A percentile compares a stretch with the other conserved stretches of the same genome.
Evolutionary conservation across 2,113 vertebrate genomes (phyloP).

Genomic region (Equus quagga): DNA sequence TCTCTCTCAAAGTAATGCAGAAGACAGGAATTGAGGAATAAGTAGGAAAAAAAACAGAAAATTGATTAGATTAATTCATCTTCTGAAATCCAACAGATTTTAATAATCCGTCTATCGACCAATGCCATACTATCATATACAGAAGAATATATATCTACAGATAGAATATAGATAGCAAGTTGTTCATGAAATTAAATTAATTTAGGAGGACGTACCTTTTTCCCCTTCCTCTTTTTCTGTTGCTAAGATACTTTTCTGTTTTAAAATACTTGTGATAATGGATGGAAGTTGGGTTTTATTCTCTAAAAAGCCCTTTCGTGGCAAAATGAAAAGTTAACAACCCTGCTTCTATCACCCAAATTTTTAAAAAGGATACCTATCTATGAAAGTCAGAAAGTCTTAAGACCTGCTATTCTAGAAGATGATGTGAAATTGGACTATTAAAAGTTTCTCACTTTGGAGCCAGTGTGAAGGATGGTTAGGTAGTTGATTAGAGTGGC

Average conservation of each 20-base stretch:
- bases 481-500: neutral
- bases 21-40: slow-evolving; percentile 34
- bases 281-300: slow-evolving; percentile 29
- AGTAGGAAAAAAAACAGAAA: neutral
- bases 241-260: slow-evolving; percentile 30
- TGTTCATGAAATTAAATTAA: slow-evolving; percentile 48
- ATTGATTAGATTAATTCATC: neutral
- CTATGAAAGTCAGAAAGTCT: slow-evolving; percentile 22
- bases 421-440: neutral
- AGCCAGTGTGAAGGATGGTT: neutral
- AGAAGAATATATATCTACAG: neutral
- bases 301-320: neutral
- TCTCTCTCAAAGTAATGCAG: neutral
- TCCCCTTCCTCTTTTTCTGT: neutral
- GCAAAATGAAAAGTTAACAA: slow-evolving; percentile 34
- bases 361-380: neutral
- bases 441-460: neutral
- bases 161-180: neutral
- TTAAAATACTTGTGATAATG: neutral
- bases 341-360: neutral
- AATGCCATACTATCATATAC: neutral
- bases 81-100: slow-evolving; percentile 26
- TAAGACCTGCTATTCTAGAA: neutral
- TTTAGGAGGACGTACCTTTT: neutral
- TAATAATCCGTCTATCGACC: neutral